Base-by-base conservation (phyloP, 2,888 invertebrate genomes). In the Tinea semifulvella region DNA sequence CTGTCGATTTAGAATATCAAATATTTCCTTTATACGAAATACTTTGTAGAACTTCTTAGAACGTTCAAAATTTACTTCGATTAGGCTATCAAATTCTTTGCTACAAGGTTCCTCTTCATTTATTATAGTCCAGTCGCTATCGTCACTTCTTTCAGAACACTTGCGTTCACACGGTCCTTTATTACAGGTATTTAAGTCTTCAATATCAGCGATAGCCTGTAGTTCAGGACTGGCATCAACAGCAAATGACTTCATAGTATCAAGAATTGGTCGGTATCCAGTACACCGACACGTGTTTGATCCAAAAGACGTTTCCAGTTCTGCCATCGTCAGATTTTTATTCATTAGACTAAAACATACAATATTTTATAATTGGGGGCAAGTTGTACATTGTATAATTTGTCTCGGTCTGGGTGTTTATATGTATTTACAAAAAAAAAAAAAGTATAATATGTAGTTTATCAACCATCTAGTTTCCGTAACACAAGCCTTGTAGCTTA, bases 281-380 rank as follows among this genome's bases (percentile, higher is more conserved):
- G 92, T 92, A 56, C 92, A 92, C 6, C 92, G 83, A 50, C 92
- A 92, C 3, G 92, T 88, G 56, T 91, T 91, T 47, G 89, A 86
- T 18, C 89, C 91, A 50, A 91, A 90, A 0, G 88, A 84, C 51
- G 88, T 85, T 57, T 92, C 91, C 18, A 91, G 70, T 52, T 90
- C 85, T 18, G 82, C 72, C 85, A 86, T 87, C 1, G 85, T 85
- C 11, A 88, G 63, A 27, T 81, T 71, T 8, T 82, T 77, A 55
- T 83, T 66, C 39, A 75, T 53, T 38, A 86, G 60, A 35, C 85
- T 85, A 2, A 54, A 57, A 50, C n/a, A n/a, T n/a, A n/a, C n/a
- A n/a, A n/a, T n/a, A n/a, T n/a, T n/a, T n/a, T n/a, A n/a, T n/a
- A n/a, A n/a, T n/a, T n/a, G n/a, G n/a, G n/a, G n/a, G n/a, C n/a